Evolutionary conservation across 2,797 vertebrate species (phyloP), one percentile per base, ranked within the genome.

Genomic region (Phataginus tetradactyla): DNA sequence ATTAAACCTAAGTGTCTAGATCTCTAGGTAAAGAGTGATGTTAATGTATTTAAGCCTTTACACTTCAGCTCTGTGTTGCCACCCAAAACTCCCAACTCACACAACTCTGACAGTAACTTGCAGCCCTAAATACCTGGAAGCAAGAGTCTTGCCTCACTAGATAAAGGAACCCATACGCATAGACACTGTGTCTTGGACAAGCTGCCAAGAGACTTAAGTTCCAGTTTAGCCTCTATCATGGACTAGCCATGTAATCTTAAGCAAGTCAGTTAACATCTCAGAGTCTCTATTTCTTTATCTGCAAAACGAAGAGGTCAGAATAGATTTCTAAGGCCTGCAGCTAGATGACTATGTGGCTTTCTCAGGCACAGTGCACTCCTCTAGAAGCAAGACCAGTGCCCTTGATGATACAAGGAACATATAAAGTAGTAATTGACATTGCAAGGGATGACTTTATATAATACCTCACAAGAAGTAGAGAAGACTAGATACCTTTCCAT

Each of bases 21-120:
- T 79, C 49, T 96, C 72, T 79, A 87, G 20, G 71, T 77, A 79
- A 95, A 91, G 15, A 93, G 75, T 57, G 84, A 51, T 45, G 29
- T n/a, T 49, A 42, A 42, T 37, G 11, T 51, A 79, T 34, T 77
- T 87, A 84, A 85, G 25, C 79, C 37, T 85, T 71, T 71, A 87
- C 20, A 15, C 90, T 75, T 95, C 63, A 71, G 42, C 34, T 88
- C 7, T 96, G 45, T 57, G 57, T 79, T 85, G 51, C 51, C 37
- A 66, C 15, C 51, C 64, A 13, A 83, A 87, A 55, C 14, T 74
- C 85, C 92, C 59, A 95, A 68, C 53, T 69, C 34, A 72, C 8
- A 91, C 17, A 86, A 95, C 34, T 86, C 80, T 92, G 45, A 83
- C 37, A 68, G 49, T 68, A 55, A 80, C 20, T 93, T 78, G 84